These are phyloP conservation scores for Eptesicus fuscus DNA, from an alignment of 2,113 vertebrate genomes.

Conservation along the genomic window DNA sequence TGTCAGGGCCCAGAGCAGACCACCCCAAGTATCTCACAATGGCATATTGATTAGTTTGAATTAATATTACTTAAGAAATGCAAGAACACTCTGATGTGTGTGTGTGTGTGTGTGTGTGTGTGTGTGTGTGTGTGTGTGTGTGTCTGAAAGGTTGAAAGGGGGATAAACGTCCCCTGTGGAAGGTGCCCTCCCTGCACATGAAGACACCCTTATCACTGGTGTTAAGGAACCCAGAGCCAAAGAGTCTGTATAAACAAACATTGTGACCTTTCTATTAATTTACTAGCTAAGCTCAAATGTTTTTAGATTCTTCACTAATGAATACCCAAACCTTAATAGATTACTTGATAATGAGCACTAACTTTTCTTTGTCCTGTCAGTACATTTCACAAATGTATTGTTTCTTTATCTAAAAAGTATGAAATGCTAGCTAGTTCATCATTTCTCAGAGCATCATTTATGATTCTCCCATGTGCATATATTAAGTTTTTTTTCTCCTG, in stretches of 20 bases:
- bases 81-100: not conserved
- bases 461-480: too few relatives aligned
- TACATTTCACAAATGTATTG: not conserved
- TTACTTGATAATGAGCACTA: not conserved
- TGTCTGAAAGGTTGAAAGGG: not conserved
- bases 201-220: not conserved
- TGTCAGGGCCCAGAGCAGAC: not conserved
- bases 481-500: too few relatives aligned
- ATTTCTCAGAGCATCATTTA: too few relatives aligned
- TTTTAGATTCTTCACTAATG: not conserved
- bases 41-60: not conserved
- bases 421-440: too few relatives aligned
- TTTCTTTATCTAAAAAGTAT: not conserved
- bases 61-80: too few relatives aligned
- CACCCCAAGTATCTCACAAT: not conserved
- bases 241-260: not conserved
- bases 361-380: not conserved
- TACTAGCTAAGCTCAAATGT: not conserved
- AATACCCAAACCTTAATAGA: not conserved
- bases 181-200: not conserved
- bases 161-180: not conserved
- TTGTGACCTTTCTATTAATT: not conserved
- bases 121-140: not conserved
- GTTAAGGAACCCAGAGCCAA: not conserved
- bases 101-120: not conserved